A percentile compares a stretch with the other conserved stretches of the same genome.
These are phyloP conservation scores for Sebastes matsubarae DNA, from an alignment of 2,797 vertebrate species.

Conservation along the genomic window DNA sequence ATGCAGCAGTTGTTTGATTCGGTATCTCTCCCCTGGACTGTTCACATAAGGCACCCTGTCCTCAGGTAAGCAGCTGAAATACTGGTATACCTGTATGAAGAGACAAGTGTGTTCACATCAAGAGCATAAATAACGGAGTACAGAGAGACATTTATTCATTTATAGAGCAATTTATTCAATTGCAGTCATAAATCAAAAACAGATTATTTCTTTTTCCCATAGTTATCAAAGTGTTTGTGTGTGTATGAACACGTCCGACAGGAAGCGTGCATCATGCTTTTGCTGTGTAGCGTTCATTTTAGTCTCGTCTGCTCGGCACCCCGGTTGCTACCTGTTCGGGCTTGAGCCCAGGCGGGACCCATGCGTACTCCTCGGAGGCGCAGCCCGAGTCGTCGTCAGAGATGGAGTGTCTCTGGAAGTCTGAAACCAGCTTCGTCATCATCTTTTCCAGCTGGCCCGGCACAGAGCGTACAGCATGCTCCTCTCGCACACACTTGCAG, in stretches of 20 bases:
- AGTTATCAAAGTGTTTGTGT: constrained; percentile 8
- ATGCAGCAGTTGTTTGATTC: constrained; percentile 97
- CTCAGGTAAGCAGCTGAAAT: constrained; percentile 97
- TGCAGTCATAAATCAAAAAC: constrained; percentile 22
- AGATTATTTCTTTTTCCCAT: neutral
- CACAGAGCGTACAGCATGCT: constrained; percentile 86
- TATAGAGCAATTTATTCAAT: constrained; percentile 14
- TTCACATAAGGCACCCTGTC: constrained; percentile 97
- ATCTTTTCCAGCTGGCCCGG: constrained; percentile 91
- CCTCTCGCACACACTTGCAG: constrained; percentile 92
- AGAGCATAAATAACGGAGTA: constrained; percentile 7
- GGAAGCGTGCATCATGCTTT: neutral
- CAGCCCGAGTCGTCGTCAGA: constrained; percentile 92
- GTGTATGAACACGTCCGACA: constrained; percentile 29
- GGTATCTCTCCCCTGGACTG: constrained; percentile 93
- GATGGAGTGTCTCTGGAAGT: constrained; percentile 91
- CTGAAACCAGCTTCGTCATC: constrained; percentile 90
- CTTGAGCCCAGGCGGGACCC: constrained; percentile 92
- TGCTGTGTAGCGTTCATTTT: neutral
- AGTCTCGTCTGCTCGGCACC: neutral
- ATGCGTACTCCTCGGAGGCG: constrained; percentile 91
- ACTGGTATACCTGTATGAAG: constrained; percentile 92
- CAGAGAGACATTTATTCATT: neutral
- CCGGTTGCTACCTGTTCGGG: constrained; percentile 89
- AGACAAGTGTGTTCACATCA: constrained; percentile 31